Percentiles rank a stretch among this genome's conserved stretches.
phyloP scores from a whole-genome alignment of 2,888 invertebrate species.

The Pogonocherus hispidulus region DNA sequence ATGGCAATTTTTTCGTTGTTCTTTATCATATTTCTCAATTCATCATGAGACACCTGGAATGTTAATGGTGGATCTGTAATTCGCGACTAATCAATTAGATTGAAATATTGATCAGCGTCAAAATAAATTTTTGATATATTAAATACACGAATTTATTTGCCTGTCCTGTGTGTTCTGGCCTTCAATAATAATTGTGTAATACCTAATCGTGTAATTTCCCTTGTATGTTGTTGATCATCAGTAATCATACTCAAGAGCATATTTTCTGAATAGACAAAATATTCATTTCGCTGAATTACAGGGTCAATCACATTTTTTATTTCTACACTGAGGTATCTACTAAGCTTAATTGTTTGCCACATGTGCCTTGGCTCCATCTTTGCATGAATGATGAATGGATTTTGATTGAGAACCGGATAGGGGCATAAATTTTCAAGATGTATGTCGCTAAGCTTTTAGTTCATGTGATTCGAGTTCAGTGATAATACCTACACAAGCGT shows the following conservation, averaged over 20 bases:
- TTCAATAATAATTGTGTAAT: too few relatives aligned
- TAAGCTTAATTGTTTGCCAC: background rate
- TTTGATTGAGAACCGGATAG: slow-evolving; percentile 3
- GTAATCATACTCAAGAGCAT: background rate
- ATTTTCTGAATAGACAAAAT: slow-evolving; percentile 3
- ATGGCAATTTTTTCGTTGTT: slow-evolving; percentile 7
- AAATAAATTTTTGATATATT: slow-evolving; percentile 44
- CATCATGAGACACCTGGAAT: background rate
- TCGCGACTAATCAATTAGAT: slow-evolving; percentile 50
- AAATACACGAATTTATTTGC: slow-evolving; percentile 37
- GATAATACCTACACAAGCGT: background rate
- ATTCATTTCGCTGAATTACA: slow-evolving; percentile 1
- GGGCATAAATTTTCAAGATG: slow-evolving; percentile 24
- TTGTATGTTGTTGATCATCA: slow-evolving; percentile 1
- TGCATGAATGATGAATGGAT: slow-evolving; percentile 1
- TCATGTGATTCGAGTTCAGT: background rate
- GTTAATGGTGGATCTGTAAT: slow-evolving; percentile 35
- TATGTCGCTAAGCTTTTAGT: slow-evolving; percentile 10
- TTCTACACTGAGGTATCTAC: background rate
- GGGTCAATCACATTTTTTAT: background rate
- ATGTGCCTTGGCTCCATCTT: too few relatives aligned
- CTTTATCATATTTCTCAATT: background rate
- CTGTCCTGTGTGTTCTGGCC: background rate
- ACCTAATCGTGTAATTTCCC: slow-evolving; percentile 11
- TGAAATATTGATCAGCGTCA: slow-evolving; percentile 39